Conservation (phyloP, 2,888 invertebrate species). For the Eupeodes latifasciatus region DNA sequence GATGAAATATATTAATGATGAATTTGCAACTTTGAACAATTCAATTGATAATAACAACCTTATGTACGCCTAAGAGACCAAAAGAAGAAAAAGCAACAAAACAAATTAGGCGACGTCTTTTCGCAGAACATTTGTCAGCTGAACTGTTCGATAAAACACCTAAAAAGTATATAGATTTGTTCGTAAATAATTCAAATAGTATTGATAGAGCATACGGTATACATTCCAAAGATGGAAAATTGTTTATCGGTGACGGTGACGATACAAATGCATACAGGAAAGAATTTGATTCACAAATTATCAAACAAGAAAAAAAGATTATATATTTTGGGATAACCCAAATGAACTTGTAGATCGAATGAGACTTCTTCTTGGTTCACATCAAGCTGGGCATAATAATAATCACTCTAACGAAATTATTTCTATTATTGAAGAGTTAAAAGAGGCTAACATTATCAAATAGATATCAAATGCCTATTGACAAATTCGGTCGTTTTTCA, state of each 20-base stretch:
- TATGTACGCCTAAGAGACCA: too few relatives aligned
- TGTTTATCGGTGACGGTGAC: neutral
- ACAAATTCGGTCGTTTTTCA: neutral
- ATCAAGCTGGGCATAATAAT: neutral
- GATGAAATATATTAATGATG: too few relatives aligned
- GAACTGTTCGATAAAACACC: too few relatives aligned
- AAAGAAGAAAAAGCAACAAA: too few relatives aligned
- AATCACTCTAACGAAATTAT: neutral
- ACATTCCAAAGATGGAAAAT: too few relatives aligned
- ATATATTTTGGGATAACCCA: neutral
- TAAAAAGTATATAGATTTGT: too few relatives aligned
- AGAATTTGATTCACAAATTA: slow-evolving; percentile 33
- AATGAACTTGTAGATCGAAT: neutral
- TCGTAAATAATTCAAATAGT: too few relatives aligned
- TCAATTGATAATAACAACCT: too few relatives aligned
- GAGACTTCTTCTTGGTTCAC: neutral
- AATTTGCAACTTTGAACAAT: too few relatives aligned
- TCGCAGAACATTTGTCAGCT: too few relatives aligned
- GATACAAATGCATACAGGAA: slow-evolving; percentile 1
- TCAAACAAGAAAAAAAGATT: slow-evolving; percentile 29
- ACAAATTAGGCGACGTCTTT: too few relatives aligned
- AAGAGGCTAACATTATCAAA: neutral
- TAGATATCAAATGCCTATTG: neutral
- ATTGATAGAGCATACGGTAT: too few relatives aligned
- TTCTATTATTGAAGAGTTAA: neutral